Evolutionary conservation across 2,888 invertebrate genomes (phyloP), one percentile per base, ranked within the genome.

Genomic region (Drosophila picticornis): DNA sequence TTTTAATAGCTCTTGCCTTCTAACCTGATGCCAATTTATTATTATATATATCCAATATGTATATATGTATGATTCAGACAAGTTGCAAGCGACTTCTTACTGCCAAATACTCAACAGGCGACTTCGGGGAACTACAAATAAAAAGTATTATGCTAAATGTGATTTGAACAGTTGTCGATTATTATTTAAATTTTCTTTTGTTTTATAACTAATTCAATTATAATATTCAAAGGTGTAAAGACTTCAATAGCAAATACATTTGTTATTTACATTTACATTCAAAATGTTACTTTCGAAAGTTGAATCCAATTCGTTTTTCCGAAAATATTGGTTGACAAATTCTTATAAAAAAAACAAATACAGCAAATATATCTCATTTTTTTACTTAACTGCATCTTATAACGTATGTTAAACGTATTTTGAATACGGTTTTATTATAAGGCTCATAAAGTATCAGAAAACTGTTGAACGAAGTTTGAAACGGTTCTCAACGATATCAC

Each of bases 101-200:
- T 78, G 60, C 66, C 76, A 64, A 76, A 67, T 76, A 67, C 76
- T 72, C 80, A 79, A 61, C 43, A 13, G 36, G 16, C 34, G 4
- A 29, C 27, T 34, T 65, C 32, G 38, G 60, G 50, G 48, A 62
- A 46, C 53, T 70, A 55, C 32, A 55, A 79, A 72, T 59, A 67
- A 62, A 59, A 55, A 72, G 65, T 66, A 71, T 64, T 72, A 77
- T 56, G 53, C 52, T 46, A 58, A 80, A 80, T 56, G 38, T 65
- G 38, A 63, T 63, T 69, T 69, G 10, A 62, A 53, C 27, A 57
- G 43, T 27, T 70, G 36, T 36, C 38, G 22, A 51, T 55, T 27
- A n/a, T 34, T 31, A 62, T 40, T 50, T 13, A 4, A 25, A 25
- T 9, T 31, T 46, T 46, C 2, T 34, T 22, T 29, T 29, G 1